Evolutionary conservation across 2,113 vertebrate genomes (phyloP).

Genomic region (Chloropsis hardwickii): DNA sequence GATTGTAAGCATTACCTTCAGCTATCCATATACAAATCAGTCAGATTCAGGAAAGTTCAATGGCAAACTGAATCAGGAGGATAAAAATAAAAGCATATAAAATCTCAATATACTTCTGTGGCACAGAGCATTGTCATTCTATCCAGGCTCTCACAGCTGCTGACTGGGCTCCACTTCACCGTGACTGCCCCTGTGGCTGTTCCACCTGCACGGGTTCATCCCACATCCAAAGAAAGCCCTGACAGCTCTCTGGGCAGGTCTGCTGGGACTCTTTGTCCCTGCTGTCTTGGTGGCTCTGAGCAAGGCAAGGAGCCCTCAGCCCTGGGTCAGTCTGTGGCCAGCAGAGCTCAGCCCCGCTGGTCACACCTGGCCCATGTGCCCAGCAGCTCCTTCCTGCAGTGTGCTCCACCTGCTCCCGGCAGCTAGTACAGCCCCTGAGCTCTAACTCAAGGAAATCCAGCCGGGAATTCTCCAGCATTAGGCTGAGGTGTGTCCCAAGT

Average conservation of each 20-base stretch:
- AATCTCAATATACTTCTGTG: neutral
- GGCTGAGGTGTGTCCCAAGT: neutral
- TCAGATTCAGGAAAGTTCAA: neutral
- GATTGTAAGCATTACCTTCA: neutral
- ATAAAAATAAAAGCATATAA: too few species aligned
- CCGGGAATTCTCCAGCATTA: neutral
- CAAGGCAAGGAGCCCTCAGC: neutral
- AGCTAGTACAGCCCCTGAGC: fast-evolving
- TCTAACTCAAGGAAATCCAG: neutral
- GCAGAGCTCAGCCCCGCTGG: fast-evolving
- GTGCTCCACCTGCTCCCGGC: neutral
- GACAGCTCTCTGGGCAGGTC: fast-evolving
- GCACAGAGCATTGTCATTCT: neutral
- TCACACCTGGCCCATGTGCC: neutral
- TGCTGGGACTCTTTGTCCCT: neutral
- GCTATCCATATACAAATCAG: neutral
- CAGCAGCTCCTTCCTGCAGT: neutral
- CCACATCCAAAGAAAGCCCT: fast-evolving
- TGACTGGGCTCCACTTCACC: neutral
- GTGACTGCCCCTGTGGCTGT: fast-evolving
- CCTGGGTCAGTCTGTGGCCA: fast-evolving
- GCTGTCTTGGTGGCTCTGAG: neutral
- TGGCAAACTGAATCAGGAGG: neutral
- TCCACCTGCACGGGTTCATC: fast-evolving
- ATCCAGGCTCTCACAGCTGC: neutral